phyloP scores from a whole-genome alignment of 2,797 vertebrate genomes.

The Decapterus maruadsi region DNA sequence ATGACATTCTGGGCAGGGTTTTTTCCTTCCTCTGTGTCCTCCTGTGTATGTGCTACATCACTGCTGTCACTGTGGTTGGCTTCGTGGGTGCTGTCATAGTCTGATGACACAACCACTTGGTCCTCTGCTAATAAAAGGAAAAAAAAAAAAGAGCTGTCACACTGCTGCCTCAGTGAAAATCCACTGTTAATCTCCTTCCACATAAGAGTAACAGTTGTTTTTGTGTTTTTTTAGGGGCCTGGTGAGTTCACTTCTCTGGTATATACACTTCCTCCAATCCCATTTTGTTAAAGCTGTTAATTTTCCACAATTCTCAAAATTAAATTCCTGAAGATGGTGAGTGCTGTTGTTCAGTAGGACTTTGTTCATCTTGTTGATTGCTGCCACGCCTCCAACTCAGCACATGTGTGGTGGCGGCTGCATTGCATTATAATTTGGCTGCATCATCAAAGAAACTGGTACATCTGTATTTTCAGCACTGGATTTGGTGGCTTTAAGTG shows the following conservation, averaged over 20 bases:
- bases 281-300: not conserved
- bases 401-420: not conserved
- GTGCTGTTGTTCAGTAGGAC: not conserved
- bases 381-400: not conserved
- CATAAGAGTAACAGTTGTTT: constrained; percentile 7
- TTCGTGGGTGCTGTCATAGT: constrained; percentile 92
- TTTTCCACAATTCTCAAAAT: constrained; percentile 11
- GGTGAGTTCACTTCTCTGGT: constrained; percentile 10
- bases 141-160: constrained; percentile 43
- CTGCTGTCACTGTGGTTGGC: constrained; percentile 97
- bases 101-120: constrained; percentile 90
- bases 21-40: constrained; percentile 86
- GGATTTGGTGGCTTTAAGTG: not conserved
- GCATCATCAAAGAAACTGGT: constrained; percentile 4
- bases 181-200: constrained; percentile 22
- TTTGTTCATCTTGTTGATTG: not conserved
- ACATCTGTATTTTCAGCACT: not conserved
- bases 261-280: constrained; percentile 20
- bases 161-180: not conserved
- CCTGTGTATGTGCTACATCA: constrained; percentile 92
- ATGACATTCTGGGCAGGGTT: constrained; percentile 85
- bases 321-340: constrained; percentile 8
- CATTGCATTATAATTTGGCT: not conserved
- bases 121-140: constrained; percentile 84
- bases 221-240: constrained; percentile 10